phyloP scores from a whole-genome alignment of 1,140 invertebrate genomes.

The Laupala kohalensis region DNA sequence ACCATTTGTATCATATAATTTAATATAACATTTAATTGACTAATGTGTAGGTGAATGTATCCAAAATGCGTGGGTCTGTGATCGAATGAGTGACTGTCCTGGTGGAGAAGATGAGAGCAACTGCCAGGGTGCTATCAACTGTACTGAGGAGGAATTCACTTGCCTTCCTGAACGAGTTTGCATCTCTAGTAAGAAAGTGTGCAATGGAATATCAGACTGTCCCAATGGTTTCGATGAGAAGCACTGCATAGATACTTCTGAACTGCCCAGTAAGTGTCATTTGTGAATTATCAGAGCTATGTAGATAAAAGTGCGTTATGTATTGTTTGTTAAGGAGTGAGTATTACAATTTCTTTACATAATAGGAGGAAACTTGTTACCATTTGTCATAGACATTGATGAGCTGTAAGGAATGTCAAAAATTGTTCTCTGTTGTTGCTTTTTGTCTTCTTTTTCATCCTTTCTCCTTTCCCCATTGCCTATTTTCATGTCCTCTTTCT shows the following conservation, averaged over 20 bases:
- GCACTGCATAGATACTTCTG: slow-evolving; percentile 22
- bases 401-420: no score
- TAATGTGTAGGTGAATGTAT: slow-evolving; percentile 63
- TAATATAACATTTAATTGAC: no score
- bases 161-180: slow-evolving; percentile 60
- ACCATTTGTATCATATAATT: no score
- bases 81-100: slow-evolving; percentile 43
- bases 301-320: no score
- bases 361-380: neutral
- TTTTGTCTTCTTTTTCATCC: neutral
- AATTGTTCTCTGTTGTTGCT: neutral
- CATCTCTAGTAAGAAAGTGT: slow-evolving; percentile 42
- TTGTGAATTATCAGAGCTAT: neutral
- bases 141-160: slow-evolving; percentile 44
- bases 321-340: no score
- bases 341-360: no score
- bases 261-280: slow-evolving; percentile 32
- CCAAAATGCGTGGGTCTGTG: slow-evolving; percentile 59
- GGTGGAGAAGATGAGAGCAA: slow-evolving; percentile 45
- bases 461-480: neutral
- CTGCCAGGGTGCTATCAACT: slow-evolving; percentile 24
- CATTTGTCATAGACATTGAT: neutral
- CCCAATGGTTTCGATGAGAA: slow-evolving; percentile 66
- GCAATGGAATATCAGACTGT: slow-evolving; percentile 58
- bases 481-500: neutral